These are phyloP conservation scores for Ursus arctos DNA, from an alignment of 2,113 vertebrate genomes.

Conservation along the genomic window DNA sequence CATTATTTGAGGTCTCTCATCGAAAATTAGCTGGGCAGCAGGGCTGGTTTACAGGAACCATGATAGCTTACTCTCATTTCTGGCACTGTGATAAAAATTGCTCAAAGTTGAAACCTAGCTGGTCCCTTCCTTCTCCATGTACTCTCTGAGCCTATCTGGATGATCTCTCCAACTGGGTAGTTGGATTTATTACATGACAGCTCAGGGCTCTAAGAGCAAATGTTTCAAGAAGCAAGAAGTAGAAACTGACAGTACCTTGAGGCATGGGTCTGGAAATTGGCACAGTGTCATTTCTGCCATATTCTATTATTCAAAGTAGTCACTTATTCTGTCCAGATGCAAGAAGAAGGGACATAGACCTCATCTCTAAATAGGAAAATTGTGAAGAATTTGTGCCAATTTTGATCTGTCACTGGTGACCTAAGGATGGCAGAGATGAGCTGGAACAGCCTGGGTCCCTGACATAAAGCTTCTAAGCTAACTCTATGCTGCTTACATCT, in stretches of 20 bases:
- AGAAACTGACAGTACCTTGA: conserved; percentile 28
- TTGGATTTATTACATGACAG: not conserved
- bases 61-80: not conserved
- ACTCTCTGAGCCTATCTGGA: not conserved
- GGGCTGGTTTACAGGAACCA: not conserved
- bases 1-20: not conserved
- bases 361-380: not conserved
- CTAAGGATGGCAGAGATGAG: not conserved
- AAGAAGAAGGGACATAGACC: not conserved
- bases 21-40: not conserved
- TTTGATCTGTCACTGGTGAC: not conserved
- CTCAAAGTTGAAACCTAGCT: not conserved
- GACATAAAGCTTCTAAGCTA: not conserved
- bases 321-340: not conserved
- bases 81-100: not conserved
- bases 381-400: not conserved
- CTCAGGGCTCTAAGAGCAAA: not conserved
- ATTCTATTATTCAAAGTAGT: not conserved
- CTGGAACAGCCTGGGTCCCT: not conserved
- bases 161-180: not conserved
- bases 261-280: not conserved
- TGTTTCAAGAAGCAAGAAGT: not conserved
- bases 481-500: not conserved
- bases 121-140: not conserved
- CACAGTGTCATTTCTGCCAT: not conserved